These are phyloP conservation scores for Poliocrania exsul DNA, from an alignment of 2,797 vertebrate species.

Conservation along the genomic window DNA sequence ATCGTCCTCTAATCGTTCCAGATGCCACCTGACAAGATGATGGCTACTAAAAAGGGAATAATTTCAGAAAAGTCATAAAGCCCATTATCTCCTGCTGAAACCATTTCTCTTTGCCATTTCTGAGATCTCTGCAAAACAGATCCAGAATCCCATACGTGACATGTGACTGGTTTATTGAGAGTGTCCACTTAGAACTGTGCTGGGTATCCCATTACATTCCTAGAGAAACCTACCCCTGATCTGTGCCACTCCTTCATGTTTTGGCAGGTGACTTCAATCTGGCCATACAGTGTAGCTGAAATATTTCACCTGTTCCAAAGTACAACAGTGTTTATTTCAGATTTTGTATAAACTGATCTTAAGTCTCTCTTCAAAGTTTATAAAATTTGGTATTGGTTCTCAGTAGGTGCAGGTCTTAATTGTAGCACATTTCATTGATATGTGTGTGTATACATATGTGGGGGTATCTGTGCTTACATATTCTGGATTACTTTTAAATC, in stretches of 20 bases:
- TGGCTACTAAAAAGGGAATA: conserved; percentile 65
- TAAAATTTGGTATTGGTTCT: background rate
- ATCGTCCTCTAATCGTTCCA: conserved; percentile 51
- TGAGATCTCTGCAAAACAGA: conserved; percentile 42
- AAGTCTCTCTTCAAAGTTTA: background rate
- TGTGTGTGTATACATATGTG: no score
- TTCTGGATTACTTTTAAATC: background rate
- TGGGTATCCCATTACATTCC: background rate
- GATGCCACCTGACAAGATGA: conserved; percentile 62
- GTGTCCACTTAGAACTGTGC: background rate
- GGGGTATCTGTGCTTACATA: background rate
- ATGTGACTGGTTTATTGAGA: background rate
- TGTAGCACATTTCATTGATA: background rate
- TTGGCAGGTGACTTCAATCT: background rate
- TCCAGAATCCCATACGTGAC: background rate
- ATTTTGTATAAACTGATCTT: background rate
- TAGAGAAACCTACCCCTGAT: background rate
- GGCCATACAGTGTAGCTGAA: background rate
- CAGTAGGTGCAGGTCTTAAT: background rate
- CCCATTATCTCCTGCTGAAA: conserved; percentile 63
- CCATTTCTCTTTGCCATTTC: conserved; percentile 41
- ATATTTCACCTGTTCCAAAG: background rate
- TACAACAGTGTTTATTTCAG: background rate
- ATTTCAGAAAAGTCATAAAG: conserved; percentile 62
- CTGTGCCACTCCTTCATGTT: background rate